phyloP scores from a whole-genome alignment of 2,113 vertebrate genomes.

The Spermophilus dauricus region DNA sequence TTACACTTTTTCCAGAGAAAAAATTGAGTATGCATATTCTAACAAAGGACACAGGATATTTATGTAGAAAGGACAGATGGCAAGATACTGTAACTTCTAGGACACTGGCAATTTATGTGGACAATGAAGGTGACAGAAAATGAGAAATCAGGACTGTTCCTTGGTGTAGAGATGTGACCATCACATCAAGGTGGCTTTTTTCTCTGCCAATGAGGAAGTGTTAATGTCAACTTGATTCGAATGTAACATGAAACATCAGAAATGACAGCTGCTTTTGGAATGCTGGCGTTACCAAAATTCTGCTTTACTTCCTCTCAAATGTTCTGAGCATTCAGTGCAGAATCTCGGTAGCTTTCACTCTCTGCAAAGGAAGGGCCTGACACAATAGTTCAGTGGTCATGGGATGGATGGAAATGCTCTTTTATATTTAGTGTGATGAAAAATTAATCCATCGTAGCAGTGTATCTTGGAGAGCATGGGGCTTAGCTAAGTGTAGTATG shows the following conservation, averaged over 20 bases:
- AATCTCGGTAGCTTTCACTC: neutral
- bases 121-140: neutral
- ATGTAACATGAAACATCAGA: neutral
- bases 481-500: neutral
- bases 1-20: neutral
- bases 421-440: neutral
- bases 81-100: neutral
- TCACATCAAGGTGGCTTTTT: neutral
- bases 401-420: neutral
- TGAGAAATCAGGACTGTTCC: neutral
- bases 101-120: neutral
- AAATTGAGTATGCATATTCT: neutral
- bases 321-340: neutral
- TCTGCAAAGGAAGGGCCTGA: neutral
- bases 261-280: neutral
- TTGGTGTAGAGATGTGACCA: rapidly evolving
- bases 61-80: neutral
- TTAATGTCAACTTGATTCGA: neutral
- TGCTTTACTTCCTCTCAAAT: neutral
- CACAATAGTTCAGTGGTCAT: neutral
- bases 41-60: neutral
- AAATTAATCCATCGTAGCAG: neutral
- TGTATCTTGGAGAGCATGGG: neutral
- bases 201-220: neutral
- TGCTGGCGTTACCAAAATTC: neutral